Percentiles rank a stretch among this genome's conserved stretches.
phyloP scores from a whole-genome alignment of 2,888 invertebrate genomes.

The Embidobia sp. region DNA sequence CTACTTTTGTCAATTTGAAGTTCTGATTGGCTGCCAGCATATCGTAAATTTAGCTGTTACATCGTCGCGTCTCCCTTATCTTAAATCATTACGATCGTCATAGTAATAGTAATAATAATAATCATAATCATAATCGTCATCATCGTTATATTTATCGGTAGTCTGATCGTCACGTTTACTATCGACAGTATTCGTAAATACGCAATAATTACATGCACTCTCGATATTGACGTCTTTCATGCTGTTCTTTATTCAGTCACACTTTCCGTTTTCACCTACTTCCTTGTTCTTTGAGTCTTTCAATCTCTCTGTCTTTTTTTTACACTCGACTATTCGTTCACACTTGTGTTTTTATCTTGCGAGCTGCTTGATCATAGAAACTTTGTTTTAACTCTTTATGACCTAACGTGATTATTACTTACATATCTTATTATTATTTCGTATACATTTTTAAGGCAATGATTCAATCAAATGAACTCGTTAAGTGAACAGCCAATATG shows the following conservation, averaged over 20 bases:
- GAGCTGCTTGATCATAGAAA: conserved; percentile 79
- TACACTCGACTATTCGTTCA: conserved; percentile 58
- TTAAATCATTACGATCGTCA: conserved; percentile 57
- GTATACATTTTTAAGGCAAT: conserved; percentile 82
- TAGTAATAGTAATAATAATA: conserved; percentile 50
- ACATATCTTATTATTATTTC: conserved; percentile 81
- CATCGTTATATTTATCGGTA: conserved; percentile 68
- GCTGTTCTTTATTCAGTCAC: conserved; percentile 65
- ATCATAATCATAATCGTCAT: conserved; percentile 61
- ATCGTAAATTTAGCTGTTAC: conserved; percentile 48
- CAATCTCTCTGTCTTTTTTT: conserved; percentile 51
- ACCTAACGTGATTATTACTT: conserved; percentile 81
- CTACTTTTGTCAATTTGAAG: conserved; percentile 31
- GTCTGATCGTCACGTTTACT: conserved; percentile 60
- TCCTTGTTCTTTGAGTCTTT: conserved; percentile 44
- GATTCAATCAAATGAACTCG: conserved; percentile 82
- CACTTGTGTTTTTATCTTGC: conserved; percentile 67
- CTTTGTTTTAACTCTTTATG: conserved; percentile 76
- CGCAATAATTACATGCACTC: conserved; percentile 79
- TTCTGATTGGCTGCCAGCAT: conserved; percentile 42
- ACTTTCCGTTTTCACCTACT: conserved; percentile 56
- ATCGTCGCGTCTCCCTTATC: conserved; percentile 56
- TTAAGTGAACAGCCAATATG: conserved; percentile 80
- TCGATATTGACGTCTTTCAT: conserved; percentile 65
- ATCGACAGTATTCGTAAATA: conserved; percentile 71